phyloP scores from a whole-genome alignment of 2,113 vertebrate species.

The Girardinichthys multiradiatus region DNA sequence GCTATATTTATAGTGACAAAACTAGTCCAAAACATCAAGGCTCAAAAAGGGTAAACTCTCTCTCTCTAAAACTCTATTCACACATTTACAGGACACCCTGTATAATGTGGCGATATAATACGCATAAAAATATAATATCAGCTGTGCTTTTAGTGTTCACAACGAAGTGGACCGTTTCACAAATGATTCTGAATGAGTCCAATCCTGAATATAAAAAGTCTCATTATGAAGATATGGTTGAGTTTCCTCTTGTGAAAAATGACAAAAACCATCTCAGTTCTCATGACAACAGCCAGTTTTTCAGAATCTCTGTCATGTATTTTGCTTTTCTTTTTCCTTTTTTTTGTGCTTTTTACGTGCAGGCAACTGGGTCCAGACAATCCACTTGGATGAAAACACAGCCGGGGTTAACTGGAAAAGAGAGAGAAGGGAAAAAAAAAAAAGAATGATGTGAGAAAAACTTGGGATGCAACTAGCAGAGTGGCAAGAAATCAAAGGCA shows the following conservation, averaged over 20 bases:
- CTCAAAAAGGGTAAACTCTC: conserved; percentile 6
- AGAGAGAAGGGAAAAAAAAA: conserved; percentile 48
- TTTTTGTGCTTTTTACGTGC: conserved; percentile 22
- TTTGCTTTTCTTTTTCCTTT: background rate
- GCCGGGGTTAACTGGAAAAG: conserved; percentile 76
- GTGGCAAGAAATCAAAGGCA: conserved; percentile 58
- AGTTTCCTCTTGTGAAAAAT: conserved; percentile 32
- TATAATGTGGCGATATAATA: conserved; percentile 37
- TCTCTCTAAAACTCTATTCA: conserved; percentile 28
- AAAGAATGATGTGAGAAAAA: conserved; percentile 39
- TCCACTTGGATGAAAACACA: conserved; percentile 47
- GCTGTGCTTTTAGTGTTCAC: conserved; percentile 42
- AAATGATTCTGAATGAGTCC: conserved; percentile 28
- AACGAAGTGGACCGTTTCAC: conserved; percentile 43
- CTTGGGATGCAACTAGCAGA: conserved; percentile 37
- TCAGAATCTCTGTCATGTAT: conserved; percentile 28
- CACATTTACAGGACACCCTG: conserved; percentile 43
- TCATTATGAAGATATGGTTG: conserved; percentile 22
- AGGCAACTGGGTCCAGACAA: conserved; percentile 50
- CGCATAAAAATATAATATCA: conserved; percentile 49
- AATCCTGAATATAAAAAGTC: conserved; percentile 32
- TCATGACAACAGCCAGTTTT: conserved; percentile 52
- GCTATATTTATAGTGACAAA: conserved; percentile 12
- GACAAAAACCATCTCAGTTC: conserved; percentile 41
- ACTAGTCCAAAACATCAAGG: conserved; percentile 6